Percentiles rank a stretch among this genome's conserved stretches.
Conservation (phyloP, 2,797 vertebrate genomes). For the Garrulus glandarius region DNA sequence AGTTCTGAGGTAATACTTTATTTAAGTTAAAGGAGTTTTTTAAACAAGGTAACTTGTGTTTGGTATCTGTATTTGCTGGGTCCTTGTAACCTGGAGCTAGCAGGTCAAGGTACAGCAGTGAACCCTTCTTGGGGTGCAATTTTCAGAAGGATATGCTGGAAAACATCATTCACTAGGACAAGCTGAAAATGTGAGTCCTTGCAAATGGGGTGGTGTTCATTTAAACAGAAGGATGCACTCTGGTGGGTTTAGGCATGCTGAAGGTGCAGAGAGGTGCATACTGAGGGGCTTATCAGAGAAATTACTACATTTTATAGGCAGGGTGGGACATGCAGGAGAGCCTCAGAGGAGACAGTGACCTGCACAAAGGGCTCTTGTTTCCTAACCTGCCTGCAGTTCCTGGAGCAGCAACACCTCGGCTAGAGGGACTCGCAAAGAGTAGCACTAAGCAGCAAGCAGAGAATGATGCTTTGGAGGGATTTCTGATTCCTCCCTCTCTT, state of each 20-base stretch:
- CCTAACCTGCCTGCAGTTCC: neutral
- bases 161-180: neutral
- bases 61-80: neutral
- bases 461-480: neutral
- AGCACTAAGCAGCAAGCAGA: neutral
- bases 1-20: neutral
- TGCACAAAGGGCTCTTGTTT: neutral
- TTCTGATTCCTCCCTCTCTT: neutral
- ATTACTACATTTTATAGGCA: neutral
- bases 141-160: neutral
- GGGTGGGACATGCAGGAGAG: neutral
- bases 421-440: neutral
- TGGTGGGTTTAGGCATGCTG: neutral
- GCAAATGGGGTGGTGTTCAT: neutral
- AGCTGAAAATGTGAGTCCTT: neutral
- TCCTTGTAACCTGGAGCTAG: neutral
- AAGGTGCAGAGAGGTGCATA: neutral
- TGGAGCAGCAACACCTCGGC: neutral
- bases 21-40: neutral
- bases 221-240: neutral
- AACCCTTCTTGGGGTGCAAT: neutral
- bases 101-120: neutral
- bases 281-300: neutral
- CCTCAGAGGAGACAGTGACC: neutral
- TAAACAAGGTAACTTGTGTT: neutral